phyloP scores from a whole-genome alignment of 2,888 invertebrate species.

The Gari tellinella region DNA sequence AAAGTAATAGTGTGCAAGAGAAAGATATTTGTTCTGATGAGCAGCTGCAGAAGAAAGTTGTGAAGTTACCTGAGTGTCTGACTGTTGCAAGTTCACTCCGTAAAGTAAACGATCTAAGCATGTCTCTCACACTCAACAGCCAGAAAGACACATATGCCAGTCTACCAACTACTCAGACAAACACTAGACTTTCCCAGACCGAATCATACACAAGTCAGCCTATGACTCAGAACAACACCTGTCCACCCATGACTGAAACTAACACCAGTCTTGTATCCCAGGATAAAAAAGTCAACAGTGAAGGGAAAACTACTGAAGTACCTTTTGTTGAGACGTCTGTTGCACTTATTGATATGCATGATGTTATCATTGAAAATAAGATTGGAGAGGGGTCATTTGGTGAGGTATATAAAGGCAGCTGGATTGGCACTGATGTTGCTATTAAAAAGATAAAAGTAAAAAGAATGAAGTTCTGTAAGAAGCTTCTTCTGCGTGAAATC shows the following conservation, averaged over 20 bases:
- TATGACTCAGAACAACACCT: not conserved
- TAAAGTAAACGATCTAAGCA: too few relatives aligned
- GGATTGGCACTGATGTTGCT: slow-evolving; percentile 31
- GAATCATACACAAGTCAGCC: not conserved
- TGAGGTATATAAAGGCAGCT: slow-evolving; percentile 15
- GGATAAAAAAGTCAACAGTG: too few relatives aligned
- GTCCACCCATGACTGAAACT: not conserved
- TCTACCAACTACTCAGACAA: not conserved
- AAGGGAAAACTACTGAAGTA: not conserved
- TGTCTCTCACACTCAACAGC: not conserved
- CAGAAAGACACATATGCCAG: not conserved
- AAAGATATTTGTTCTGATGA: too few relatives aligned
- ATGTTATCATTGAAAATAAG: slow-evolving; percentile 11
- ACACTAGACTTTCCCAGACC: not conserved
- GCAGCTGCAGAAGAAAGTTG: too few relatives aligned
- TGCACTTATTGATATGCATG: not conserved
- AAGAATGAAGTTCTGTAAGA: slow-evolving; percentile 28
- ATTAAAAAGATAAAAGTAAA: slow-evolving; percentile 25
- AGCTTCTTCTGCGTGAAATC: slow-evolving; percentile 25
- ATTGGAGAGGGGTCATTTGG: slow-evolving; percentile 39
- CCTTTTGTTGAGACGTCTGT: not conserved
- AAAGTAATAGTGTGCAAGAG: too few relatives aligned
- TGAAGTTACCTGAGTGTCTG: too few relatives aligned
- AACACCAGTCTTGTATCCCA: not conserved
- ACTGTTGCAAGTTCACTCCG: too few relatives aligned